Percentiles rank a stretch among this genome's conserved stretches.
phyloP scores from a whole-genome alignment of 2,797 vertebrate species.

The Danio aesculapii region DNA sequence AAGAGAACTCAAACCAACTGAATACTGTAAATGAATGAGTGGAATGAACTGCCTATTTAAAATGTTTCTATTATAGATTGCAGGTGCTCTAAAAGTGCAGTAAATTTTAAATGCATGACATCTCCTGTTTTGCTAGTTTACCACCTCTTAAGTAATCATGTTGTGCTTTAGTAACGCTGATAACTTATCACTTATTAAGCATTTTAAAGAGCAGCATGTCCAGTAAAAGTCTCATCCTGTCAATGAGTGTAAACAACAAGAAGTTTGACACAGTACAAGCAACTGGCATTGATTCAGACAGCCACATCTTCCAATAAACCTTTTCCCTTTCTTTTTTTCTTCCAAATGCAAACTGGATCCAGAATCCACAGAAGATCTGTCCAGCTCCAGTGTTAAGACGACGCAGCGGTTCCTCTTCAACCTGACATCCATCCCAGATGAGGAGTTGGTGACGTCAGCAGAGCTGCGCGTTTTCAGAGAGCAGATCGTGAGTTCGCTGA shows the following conservation, averaged over 20 bases:
- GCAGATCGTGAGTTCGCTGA: constrained; percentile 81
- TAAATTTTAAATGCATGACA: background rate
- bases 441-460: constrained; percentile 94
- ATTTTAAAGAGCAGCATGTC: constrained; percentile 9
- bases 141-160: constrained; percentile 24
- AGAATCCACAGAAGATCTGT: constrained; percentile 95
- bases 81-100: background rate
- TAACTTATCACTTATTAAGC: constrained; percentile 8
- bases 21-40: too few relatives aligned
- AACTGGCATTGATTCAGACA: constrained; percentile 19
- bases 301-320: background rate
- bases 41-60: too few relatives aligned
- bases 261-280: constrained; percentile 15
- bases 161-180: background rate
- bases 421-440: constrained; percentile 90
- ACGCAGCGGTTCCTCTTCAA: constrained; percentile 96
- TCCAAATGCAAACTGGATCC: background rate
- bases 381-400: constrained; percentile 87
- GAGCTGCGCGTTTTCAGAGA: constrained; percentile 98
- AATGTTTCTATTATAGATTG: too few relatives aligned
- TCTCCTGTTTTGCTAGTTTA: background rate
- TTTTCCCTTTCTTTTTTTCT: background rate
- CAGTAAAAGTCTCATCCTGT: constrained; percentile 17
- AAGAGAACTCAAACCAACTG: too few relatives aligned
- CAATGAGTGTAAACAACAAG: constrained; percentile 30